Percentiles rank a stretch among this genome's conserved stretches.
Conservation (phyloP, 2,888 invertebrate genomes). For the Metopia argyrocephala region DNA sequence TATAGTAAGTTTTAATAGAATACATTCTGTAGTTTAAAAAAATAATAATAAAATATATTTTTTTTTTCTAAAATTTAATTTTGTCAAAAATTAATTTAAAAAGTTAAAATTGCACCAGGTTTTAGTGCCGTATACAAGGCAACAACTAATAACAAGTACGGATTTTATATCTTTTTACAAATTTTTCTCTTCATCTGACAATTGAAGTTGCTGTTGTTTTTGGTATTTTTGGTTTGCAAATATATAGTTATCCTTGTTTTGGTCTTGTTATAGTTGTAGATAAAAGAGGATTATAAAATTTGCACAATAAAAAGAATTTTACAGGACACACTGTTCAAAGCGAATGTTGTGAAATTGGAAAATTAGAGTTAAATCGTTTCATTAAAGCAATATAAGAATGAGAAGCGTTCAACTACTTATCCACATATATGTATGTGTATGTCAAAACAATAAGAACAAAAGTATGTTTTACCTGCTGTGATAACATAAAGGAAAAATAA, state of each 20-base stretch:
- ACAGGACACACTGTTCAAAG: constrained; percentile 2
- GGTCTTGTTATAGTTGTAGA: constrained; percentile 22
- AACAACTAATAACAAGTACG: background rate
- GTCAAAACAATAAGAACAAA: no score
- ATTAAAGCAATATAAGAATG: no score
- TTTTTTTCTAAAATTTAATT: constrained; percentile 51
- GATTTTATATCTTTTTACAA: background rate
- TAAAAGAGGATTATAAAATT: constrained; percentile 51
- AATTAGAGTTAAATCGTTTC: no score
- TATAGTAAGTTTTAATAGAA: constrained; percentile 7
- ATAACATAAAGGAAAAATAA: no score
- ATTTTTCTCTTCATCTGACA: background rate
- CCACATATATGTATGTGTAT: no score
- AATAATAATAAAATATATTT: constrained; percentile 15
- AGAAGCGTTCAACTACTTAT: no score
- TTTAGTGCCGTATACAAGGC: no score
- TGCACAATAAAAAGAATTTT: constrained; percentile 19
- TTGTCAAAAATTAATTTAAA: constrained; percentile 58
- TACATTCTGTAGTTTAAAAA: constrained; percentile 13
- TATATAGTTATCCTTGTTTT: constrained; percentile 12
- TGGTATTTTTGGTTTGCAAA: background rate
- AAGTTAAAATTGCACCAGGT: constrained; percentile 57
- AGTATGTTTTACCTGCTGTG: no score
- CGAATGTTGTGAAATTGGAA: background rate
- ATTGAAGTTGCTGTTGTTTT: background rate